These are phyloP conservation scores for Parelbella ahira DNA, from an alignment of 2,888 invertebrate species.

Conservation along the genomic window DNA sequence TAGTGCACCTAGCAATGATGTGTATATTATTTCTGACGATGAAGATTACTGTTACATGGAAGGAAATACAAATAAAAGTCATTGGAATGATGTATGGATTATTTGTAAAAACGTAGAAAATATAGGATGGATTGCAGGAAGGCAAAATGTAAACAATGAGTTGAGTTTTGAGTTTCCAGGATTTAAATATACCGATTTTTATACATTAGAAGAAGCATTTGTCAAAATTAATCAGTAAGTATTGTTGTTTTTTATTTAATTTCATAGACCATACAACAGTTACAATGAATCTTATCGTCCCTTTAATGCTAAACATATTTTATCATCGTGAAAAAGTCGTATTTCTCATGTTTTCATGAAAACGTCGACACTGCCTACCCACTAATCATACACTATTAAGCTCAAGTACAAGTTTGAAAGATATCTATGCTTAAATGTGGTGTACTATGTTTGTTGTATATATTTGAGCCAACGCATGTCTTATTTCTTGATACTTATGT, in stretches of 20 bases:
- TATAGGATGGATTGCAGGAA: slow-evolving; percentile 55
- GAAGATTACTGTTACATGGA: slow-evolving; percentile 29
- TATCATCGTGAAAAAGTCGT: too few species aligned
- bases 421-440: too few species aligned
- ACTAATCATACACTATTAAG: too few species aligned
- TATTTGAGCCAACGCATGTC: too few species aligned
- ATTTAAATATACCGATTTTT: slow-evolving; percentile 53
- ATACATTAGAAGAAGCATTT: slow-evolving; percentile 48
- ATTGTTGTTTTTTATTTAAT: slow-evolving; percentile 16
- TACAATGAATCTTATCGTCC: too few species aligned
- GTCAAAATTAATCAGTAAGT: slow-evolving; percentile 64
- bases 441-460: too few species aligned
- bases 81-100: slow-evolving; percentile 48
- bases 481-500: too few species aligned
- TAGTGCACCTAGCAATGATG: slow-evolving; percentile 33
- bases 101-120: slow-evolving; percentile 47
- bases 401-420: too few species aligned
- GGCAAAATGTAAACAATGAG: slow-evolving; percentile 37
- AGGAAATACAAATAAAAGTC: slow-evolving; percentile 10
- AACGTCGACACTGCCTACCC: too few species aligned
- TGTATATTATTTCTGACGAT: slow-evolving; percentile 41
- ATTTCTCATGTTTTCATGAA: too few species aligned
- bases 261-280: too few species aligned
- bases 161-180: slow-evolving; percentile 63
- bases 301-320: too few species aligned